A percentile compares a stretch with the other conserved stretches of the same genome.
Evolutionary conservation across 2,888 invertebrate species (phyloP).

Genomic region (Bruchidius siliquastri): DNA sequence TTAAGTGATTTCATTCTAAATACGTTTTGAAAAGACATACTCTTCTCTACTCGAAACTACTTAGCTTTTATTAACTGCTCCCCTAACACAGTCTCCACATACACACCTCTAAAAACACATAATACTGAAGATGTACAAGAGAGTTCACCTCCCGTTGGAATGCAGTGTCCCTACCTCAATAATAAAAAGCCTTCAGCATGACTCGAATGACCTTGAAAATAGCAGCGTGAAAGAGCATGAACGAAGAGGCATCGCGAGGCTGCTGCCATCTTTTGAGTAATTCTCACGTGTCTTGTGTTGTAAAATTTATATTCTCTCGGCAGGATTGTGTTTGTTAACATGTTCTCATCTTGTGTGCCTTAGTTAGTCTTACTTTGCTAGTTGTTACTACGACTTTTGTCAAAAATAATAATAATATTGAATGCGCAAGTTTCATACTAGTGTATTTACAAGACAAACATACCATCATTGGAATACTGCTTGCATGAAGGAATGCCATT

Average conservation of each 20-base stretch:
- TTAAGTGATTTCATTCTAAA: not conserved
- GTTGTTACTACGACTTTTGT: conserved; percentile 12
- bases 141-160: not conserved
- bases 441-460: too few species aligned
- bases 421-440: too few species aligned
- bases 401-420: conserved; percentile 7
- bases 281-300: conserved; percentile 16
- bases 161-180: not conserved
- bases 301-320: not conserved
- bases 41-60: not conserved
- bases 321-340: not conserved
- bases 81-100: not conserved
- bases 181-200: conserved; percentile 30
- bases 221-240: not conserved
- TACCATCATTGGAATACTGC: too few species aligned
- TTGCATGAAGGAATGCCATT: too few species aligned
- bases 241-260: conserved; percentile 29
- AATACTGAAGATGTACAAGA: not conserved
- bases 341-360: conserved; percentile 19
- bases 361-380: conserved; percentile 19
- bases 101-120: not conserved
- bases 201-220: conserved; percentile 31
- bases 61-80: not conserved
- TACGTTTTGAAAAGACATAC: not conserved
- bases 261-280: conserved; percentile 40